A percentile compares a stretch with the other conserved stretches of the same genome.
Conservation (phyloP, 2,888 invertebrate species). For the Monoplex corrugatus region DNA sequence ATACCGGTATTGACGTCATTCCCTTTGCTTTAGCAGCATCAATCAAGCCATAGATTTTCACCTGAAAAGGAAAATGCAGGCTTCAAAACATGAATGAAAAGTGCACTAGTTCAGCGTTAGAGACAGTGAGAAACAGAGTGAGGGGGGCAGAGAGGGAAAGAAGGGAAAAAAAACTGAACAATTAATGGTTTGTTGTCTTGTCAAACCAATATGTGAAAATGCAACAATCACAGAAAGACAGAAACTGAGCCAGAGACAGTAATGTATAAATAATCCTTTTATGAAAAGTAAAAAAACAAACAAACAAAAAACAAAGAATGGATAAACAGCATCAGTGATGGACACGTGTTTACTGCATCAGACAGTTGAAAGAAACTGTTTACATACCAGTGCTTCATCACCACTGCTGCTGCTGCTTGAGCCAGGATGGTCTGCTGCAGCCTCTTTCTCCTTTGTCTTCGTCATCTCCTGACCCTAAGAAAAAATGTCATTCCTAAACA, state of each 20-base stretch:
- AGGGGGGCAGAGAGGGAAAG: no score
- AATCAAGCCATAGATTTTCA: constrained; percentile 55
- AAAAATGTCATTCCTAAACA: not conserved
- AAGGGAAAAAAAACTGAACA: not conserved
- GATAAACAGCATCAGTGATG: not conserved
- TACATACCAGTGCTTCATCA: constrained; percentile 15
- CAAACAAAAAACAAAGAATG: not conserved
- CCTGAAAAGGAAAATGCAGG: constrained; percentile 49
- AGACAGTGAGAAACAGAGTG: no score
- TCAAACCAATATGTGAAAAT: no score
- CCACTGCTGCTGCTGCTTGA: not conserved
- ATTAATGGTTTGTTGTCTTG: not conserved
- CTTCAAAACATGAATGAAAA: not conserved
- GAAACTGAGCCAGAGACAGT: not conserved
- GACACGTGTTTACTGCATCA: not conserved
- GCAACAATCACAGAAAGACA: not conserved
- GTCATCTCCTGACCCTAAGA: not conserved
- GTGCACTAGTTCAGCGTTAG: no score
- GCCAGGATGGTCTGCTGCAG: not conserved
- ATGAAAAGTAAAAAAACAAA: not conserved
- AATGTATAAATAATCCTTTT: not conserved
- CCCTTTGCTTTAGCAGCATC: constrained; percentile 52
- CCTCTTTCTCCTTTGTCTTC: not conserved
- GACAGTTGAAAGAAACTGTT: not conserved
- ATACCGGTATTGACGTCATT: constrained; percentile 53